Conservation (phyloP, 2,797 vertebrate species). For the Pygocentrus nattereri region DNA sequence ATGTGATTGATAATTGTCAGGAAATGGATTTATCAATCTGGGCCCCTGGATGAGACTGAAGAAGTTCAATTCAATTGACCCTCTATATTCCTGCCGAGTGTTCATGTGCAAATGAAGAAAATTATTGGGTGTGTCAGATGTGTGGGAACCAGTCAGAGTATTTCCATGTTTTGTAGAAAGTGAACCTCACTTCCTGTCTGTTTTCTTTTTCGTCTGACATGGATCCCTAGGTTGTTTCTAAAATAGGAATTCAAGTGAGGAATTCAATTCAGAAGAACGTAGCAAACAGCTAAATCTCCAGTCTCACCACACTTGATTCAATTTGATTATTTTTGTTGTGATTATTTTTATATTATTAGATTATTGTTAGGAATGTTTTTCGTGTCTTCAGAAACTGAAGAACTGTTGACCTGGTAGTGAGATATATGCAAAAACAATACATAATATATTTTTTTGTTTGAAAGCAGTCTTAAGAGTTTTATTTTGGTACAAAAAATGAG, state of each 20-base stretch:
- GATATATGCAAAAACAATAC: too few species aligned
- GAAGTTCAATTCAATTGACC: constrained; percentile 52
- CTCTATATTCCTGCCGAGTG: constrained; percentile 29
- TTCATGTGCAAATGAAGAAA: constrained; percentile 47
- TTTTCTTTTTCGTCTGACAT: constrained; percentile 32
- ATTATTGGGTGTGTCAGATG: constrained; percentile 29
- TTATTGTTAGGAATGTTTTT: neutral
- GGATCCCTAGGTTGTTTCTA: constrained; percentile 16
- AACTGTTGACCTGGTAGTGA: too few species aligned
- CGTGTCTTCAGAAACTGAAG: too few species aligned
- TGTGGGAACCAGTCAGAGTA: constrained; percentile 48
- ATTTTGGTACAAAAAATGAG: too few species aligned
- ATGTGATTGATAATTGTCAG: constrained; percentile 61
- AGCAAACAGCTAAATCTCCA: constrained; percentile 13
- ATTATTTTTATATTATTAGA: neutral
- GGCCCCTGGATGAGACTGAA: constrained; percentile 49
- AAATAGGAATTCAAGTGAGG: neutral
- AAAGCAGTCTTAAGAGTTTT: too few species aligned
- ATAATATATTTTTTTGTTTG: too few species aligned
- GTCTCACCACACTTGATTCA: neutral
- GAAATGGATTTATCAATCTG: constrained; percentile 55
- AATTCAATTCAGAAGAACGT: constrained; percentile 12
- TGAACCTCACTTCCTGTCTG: constrained; percentile 27
- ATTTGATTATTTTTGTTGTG: neutral
- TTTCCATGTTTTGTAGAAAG: constrained; percentile 32